Evolutionary conservation across 1,140 invertebrate genomes (phyloP), one percentile per base, ranked within the genome.

Genomic region (Diploscapter pachys): DNA sequence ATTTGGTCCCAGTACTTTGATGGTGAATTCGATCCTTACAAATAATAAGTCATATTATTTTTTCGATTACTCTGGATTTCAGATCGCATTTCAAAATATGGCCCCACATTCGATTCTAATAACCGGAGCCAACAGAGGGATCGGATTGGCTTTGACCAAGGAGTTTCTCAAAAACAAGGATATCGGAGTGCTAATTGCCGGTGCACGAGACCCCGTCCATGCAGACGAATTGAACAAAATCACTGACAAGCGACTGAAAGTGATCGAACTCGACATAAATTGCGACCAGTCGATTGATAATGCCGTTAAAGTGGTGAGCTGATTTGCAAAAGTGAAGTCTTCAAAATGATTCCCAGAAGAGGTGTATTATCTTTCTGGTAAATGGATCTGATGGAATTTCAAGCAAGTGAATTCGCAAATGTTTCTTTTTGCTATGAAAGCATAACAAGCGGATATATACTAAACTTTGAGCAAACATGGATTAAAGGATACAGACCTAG

Each of bases 71-170:
- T 31, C 31, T 31, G 31, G 31, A 31, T 31, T 31, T 31, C 31
- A 31, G 31, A 31, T 31, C 31, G 31, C 31, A 31, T 31, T 31
- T 31, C 31, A 31, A 31, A 31, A 31, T 31, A 73, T 73, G 72
- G 66, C 72, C 3, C 76, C 76, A 31, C 54, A 63, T 11, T 55
- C 56, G 61, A 51, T 79, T 2, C 65, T 79, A 53, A 54, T 79
- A 4, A 95, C 93, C 5, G 93, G 93, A 13, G 91, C 91, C 67
- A 95, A 94, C 85, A 89, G 93, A 61, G 93, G 94, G 2, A 86
- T 95, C 62, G 93, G 93, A 13, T 87, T 95, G 54, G 93, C 93
- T 63, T 87, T 95, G 70, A 71, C 76, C 48, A 48, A 68, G 56
- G 63, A 79, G 57, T 31, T 77, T 3, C n/a, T 78, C 2, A 77